Percentiles rank a stretch among this genome's conserved stretches.
These are phyloP conservation scores for Tylochromis polylepis DNA, from an alignment of 2,113 vertebrate species.

Conservation along the genomic window DNA sequence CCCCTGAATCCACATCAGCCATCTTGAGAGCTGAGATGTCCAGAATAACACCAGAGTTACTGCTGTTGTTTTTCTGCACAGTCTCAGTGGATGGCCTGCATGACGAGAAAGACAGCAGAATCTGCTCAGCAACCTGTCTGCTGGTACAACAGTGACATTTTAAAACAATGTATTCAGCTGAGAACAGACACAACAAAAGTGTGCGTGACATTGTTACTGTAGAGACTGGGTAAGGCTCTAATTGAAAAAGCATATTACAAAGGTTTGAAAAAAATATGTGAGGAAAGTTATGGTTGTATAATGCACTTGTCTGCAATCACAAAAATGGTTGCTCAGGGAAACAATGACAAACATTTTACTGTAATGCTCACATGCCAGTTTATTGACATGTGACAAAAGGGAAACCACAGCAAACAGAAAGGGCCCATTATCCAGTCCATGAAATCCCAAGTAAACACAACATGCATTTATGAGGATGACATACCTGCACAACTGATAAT, in stretches of 20 bases:
- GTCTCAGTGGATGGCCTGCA: slow-evolving; percentile 76
- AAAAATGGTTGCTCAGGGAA: neutral
- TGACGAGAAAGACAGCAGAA: neutral
- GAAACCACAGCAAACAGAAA: neutral
- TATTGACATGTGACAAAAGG: neutral
- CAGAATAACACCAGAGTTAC: slow-evolving; percentile 79
- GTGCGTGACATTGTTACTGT: accelerated
- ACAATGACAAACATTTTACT: neutral
- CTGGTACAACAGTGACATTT: neutral
- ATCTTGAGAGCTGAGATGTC: slow-evolving; percentile 83
- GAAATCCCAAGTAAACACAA: neutral
- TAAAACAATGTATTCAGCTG: neutral
- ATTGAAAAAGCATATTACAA: neutral
- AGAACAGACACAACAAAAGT: neutral
- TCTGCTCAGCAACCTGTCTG: neutral
- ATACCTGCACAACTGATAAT: neutral
- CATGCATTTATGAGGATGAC: neutral
- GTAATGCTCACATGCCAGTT: neutral
- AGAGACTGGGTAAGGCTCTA: neutral
- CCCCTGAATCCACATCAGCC: slow-evolving; percentile 87
- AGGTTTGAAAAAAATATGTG: neutral
- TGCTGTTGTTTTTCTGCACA: slow-evolving; percentile 72
- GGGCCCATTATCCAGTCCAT: neutral
- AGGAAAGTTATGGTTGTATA: neutral
- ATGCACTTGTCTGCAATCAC: neutral